Conservation (phyloP, 2,113 vertebrate genomes). For the Zingel zingel region DNA sequence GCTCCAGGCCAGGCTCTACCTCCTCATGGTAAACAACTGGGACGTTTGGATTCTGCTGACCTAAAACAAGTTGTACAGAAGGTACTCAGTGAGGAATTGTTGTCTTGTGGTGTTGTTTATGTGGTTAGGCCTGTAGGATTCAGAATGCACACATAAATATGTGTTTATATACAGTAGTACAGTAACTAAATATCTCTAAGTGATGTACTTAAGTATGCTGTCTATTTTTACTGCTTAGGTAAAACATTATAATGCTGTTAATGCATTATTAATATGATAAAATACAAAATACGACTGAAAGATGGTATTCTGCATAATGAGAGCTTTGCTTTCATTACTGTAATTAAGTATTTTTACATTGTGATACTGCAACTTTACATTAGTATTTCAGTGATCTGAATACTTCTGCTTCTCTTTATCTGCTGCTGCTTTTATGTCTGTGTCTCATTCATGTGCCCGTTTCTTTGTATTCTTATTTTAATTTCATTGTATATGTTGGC, state of each 20-base stretch:
- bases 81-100: constrained; percentile 77
- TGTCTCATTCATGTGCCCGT: not conserved
- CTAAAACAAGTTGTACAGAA: constrained; percentile 93
- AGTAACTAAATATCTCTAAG: too few species aligned
- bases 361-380: not conserved
- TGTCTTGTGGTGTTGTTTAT: not conserved
- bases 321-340: not conserved
- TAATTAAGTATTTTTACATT: not conserved
- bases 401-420: not conserved
- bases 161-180: too few species aligned
- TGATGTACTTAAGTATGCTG: too few species aligned
- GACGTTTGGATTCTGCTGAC: constrained; percentile 88
- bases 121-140: constrained; percentile 6
- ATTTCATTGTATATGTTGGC: not conserved
- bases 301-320: not conserved
- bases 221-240: too few species aligned
- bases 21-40: constrained; percentile 91
- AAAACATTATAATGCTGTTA: too few species aligned
- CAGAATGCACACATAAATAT: not conserved
- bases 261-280: too few species aligned
- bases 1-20: constrained; percentile 89
- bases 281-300: not conserved
- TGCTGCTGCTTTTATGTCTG: not conserved
- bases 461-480: not conserved
- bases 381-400: not conserved